Percentiles rank a stretch among this genome's conserved stretches.
phyloP scores from a whole-genome alignment of 2,797 vertebrate genomes.

The Myotis vivesi region DNA sequence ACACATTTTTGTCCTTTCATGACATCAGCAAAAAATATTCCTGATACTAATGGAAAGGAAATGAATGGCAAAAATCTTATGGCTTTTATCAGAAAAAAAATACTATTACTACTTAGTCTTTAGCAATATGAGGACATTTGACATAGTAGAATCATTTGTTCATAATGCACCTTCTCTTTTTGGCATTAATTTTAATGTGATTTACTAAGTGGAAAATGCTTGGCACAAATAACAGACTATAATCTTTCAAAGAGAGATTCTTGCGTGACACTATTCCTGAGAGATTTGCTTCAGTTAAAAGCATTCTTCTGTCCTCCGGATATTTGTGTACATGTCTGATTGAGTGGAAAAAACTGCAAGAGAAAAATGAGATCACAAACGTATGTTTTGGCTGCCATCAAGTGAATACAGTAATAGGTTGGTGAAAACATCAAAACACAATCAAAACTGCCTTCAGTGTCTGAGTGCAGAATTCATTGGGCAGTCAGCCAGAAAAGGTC shows the following conservation, averaged over 20 bases:
- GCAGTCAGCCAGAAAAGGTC: constrained; percentile 76
- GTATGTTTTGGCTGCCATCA: constrained; percentile 92
- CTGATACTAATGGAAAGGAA: constrained; percentile 77
- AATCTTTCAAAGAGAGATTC: constrained; percentile 87
- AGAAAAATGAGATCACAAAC: constrained; percentile 91
- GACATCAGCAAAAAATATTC: constrained; percentile 84
- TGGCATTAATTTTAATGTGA: constrained; percentile 83
- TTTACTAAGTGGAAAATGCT: constrained; percentile 70
- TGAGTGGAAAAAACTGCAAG: constrained; percentile 85
- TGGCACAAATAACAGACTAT: neutral
- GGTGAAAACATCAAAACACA: constrained; percentile 96
- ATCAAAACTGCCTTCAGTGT: constrained; percentile 87
- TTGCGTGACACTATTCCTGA: constrained; percentile 85
- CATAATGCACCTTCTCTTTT: constrained; percentile 76
- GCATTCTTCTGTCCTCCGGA: constrained; percentile 83
- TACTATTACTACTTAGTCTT: constrained; percentile 83
- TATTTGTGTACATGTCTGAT: constrained; percentile 84
- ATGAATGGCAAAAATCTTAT: constrained; percentile 86
- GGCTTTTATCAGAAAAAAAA: constrained; percentile 67
- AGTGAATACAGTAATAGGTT: constrained; percentile 92
- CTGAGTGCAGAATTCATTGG: constrained; percentile 81
- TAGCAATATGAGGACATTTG: constrained; percentile 83
- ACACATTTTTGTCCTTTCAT: constrained; percentile 77
- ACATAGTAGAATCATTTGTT: constrained; percentile 63
- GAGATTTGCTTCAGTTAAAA: constrained; percentile 84